A percentile compares a stretch with the other conserved stretches of the same genome.
These are phyloP conservation scores for Pediacus dermestoides DNA, from an alignment of 2,888 invertebrate genomes.

Conservation along the genomic window DNA sequence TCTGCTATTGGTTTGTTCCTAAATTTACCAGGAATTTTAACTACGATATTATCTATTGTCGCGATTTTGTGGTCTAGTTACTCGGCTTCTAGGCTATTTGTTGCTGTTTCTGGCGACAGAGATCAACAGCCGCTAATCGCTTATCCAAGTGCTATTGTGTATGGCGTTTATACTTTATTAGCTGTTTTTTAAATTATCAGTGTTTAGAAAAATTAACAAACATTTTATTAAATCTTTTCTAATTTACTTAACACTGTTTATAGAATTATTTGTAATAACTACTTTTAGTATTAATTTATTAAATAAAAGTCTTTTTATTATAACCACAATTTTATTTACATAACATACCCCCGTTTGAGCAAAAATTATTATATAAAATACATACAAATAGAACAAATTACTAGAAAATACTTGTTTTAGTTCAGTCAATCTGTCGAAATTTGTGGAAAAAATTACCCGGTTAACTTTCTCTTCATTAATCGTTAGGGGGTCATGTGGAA, in stretches of 20 bases:
- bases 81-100: conserved; percentile 90
- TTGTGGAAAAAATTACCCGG: too few species aligned
- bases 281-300: too few species aligned
- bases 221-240: neutral
- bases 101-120: conserved; percentile 82
- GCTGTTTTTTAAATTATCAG: conserved; percentile 73
- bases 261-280: too few species aligned
- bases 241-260: neutral
- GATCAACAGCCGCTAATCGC: conserved; percentile 83
- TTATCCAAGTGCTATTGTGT: conserved; percentile 89
- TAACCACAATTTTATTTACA: too few species aligned
- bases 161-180: conserved; percentile 88
- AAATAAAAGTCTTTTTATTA: too few species aligned
- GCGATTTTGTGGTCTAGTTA: conserved; percentile 85
- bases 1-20: conserved; percentile 75
- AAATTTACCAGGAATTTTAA: conserved; percentile 69
- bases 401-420: too few species aligned
- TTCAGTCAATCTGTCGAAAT: too few species aligned
- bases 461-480: too few species aligned
- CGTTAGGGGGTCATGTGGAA: too few species aligned
- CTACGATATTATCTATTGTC: conserved; percentile 62
- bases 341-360: too few species aligned
- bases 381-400: too few species aligned
- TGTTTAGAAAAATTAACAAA: neutral
- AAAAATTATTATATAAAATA: too few species aligned